Percentiles rank a stretch among this genome's conserved stretches.
Conservation (phyloP, 2,888 invertebrate genomes). For the Lampropteryx suffumata region DNA sequence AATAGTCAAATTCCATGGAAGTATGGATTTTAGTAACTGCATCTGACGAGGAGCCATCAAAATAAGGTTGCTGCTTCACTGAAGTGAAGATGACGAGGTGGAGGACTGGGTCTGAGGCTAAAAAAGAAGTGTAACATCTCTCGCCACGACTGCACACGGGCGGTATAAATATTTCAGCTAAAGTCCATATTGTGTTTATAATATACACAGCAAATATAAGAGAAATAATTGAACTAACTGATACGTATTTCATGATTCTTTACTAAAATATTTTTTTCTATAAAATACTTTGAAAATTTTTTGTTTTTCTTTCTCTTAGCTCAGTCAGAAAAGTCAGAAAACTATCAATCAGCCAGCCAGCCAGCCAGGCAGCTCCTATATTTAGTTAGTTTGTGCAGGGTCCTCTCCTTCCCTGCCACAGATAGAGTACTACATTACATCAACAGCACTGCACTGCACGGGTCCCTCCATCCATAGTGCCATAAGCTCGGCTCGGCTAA, state of each 20-base stretch:
- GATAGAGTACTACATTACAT: too few relatives aligned
- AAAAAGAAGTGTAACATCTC: constrained; percentile 87
- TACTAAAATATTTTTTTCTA: too few relatives aligned
- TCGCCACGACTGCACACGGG: constrained; percentile 86
- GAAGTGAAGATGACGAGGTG: constrained; percentile 88
- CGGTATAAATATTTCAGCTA: constrained; percentile 88
- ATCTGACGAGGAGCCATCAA: constrained; percentile 67
- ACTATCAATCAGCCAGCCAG: too few relatives aligned
- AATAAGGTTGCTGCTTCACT: constrained; percentile 80
- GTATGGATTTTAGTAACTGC: constrained; percentile 83
- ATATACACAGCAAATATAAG: constrained; percentile 87
- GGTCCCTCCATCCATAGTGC: too few relatives aligned
- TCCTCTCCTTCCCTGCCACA: too few relatives aligned
- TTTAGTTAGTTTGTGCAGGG: too few relatives aligned
- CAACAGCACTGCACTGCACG: too few relatives aligned
- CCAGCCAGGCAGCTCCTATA: too few relatives aligned
- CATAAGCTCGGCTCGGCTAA: too few relatives aligned
- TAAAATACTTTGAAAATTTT: too few relatives aligned
- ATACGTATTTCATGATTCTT: constrained; percentile 73
- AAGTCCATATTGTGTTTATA: constrained; percentile 88
- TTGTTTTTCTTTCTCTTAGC: too few relatives aligned
- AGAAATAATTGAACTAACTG: constrained; percentile 84
- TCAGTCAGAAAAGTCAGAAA: too few relatives aligned
- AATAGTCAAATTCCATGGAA: constrained; percentile 86
- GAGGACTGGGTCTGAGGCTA: constrained; percentile 85